Evolutionary conservation across 2,797 vertebrate species (phyloP).

Genomic region (Hydrophis major): DNA sequence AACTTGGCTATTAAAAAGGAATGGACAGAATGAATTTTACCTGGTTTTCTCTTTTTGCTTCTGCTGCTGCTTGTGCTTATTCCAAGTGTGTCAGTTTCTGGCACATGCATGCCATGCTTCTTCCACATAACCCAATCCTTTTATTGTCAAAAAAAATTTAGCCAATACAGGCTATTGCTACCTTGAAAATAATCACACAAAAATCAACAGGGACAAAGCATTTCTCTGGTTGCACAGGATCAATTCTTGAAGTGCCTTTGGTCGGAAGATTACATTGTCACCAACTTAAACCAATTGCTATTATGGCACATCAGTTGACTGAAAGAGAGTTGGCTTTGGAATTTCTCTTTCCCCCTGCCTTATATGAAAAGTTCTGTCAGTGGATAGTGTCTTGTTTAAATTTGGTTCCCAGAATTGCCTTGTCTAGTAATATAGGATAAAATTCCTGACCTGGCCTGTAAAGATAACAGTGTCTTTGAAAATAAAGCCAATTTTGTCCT

Average conservation of each 20-base stretch:
- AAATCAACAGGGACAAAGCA: constrained; percentile 46
- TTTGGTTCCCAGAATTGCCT: constrained; percentile 50
- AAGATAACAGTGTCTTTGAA: constrained; percentile 48
- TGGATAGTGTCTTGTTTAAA: constrained; percentile 30
- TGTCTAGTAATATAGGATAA: constrained; percentile 60
- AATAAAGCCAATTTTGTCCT: constrained; percentile 72
- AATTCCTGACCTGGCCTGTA: constrained; percentile 52
- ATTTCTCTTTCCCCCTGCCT: constrained; percentile 25
- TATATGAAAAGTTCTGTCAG: constrained; percentile 50
- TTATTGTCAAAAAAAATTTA: constrained; percentile 3
- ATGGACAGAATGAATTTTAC: constrained; percentile 73
- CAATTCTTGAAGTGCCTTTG: constrained; percentile 68
- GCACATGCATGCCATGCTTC: constrained; percentile 40
- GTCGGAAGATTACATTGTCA: constrained; percentile 51
- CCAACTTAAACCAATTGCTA: constrained; percentile 9
- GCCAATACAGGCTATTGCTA: constrained; percentile 45
- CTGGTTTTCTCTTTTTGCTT: constrained; percentile 40
- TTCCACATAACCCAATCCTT: constrained; percentile 24
- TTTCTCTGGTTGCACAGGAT: constrained; percentile 39
- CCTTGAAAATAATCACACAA: constrained; percentile 51
- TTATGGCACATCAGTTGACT: constrained; percentile 49
- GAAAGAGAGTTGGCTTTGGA: constrained; percentile 49
- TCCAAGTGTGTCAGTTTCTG: constrained; percentile 53
- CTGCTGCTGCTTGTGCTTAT: constrained; percentile 49
- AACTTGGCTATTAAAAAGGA: constrained; percentile 82